Percentiles rank a stretch among this genome's conserved stretches.
Evolutionary conservation across 2,797 vertebrate species (phyloP).

Genomic region (Tauraco hartlaubi): DNA sequence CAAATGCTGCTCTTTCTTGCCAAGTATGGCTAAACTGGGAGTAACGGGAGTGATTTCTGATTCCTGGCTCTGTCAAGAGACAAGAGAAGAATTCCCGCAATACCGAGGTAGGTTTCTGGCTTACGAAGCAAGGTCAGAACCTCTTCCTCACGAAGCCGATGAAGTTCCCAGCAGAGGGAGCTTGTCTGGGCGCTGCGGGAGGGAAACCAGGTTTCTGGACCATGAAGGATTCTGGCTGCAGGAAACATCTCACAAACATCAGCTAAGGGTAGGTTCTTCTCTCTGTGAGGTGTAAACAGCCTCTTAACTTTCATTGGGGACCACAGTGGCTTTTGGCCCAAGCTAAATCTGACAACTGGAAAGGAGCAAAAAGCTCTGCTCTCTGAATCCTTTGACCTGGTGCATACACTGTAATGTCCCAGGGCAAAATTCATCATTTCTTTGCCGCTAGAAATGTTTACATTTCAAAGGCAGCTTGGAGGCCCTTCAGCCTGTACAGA

Average conservation of each 20-base stretch:
- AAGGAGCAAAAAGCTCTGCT: neutral
- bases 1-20: neutral
- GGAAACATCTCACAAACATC: neutral
- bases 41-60: neutral
- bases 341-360: neutral
- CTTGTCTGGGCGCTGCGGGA: neutral
- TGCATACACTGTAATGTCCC: neutral
- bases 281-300: neutral
- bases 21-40: neutral
- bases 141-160: rapidly evolving
- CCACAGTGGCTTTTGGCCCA: neutral
- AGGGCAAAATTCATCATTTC: neutral
- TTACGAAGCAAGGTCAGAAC: neutral
- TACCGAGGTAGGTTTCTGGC: neutral
- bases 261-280: neutral
- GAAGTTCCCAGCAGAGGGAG: neutral
- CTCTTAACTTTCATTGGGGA: neutral
- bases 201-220: neutral
- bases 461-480: neutral
- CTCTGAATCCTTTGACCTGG: neutral
- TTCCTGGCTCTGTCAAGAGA: neutral
- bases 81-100: neutral
- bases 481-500: neutral
- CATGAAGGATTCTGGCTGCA: neutral
- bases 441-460: neutral